Percentiles rank a stretch among this genome's conserved stretches.
phyloP scores from a whole-genome alignment of 2,797 vertebrate genomes.

The Diplodus sargus region DNA sequence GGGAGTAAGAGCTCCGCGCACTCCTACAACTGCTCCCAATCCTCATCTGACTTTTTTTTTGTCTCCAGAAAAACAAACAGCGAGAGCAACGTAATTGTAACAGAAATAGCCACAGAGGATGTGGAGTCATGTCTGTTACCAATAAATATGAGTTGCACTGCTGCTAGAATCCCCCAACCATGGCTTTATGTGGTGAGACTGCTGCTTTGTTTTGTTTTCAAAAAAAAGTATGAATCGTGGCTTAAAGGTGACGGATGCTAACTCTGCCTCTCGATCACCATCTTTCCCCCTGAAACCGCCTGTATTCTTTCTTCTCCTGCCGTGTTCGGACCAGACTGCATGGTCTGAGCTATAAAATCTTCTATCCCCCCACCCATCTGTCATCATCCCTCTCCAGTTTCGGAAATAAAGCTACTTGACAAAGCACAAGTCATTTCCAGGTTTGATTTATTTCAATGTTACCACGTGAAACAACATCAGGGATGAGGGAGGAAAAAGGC shows the following conservation, averaged over 20 bases:
- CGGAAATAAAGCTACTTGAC: constrained; percentile 85
- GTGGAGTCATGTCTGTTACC: constrained; percentile 39
- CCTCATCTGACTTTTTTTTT: constrained; percentile 45
- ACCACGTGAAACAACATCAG: constrained; percentile 32
- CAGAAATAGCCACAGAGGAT: constrained; percentile 41
- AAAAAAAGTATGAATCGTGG: constrained; percentile 50
- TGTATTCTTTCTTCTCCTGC: constrained; percentile 58
- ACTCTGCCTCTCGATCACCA: constrained; percentile 58
- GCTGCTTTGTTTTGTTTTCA: constrained; percentile 65
- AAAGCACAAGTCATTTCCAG: constrained; percentile 61
- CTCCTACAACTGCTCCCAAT: constrained; percentile 32
- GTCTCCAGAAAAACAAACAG: constrained; percentile 46
- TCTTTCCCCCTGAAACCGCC: constrained; percentile 48
- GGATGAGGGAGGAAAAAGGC: not conserved
- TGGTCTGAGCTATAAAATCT: constrained; percentile 63
- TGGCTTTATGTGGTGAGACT: constrained; percentile 61
- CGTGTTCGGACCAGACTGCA: constrained; percentile 62
- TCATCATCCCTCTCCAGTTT: constrained; percentile 75
- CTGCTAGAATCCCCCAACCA: constrained; percentile 24
- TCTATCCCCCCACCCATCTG: constrained; percentile 73
- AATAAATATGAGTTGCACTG: constrained; percentile 45
- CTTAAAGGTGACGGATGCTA: constrained; percentile 69
- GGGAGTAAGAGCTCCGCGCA: constrained; percentile 33
- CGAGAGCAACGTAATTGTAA: constrained; percentile 43
- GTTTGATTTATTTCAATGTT: constrained; percentile 52